Conservation (phyloP, 2,888 invertebrate genomes). For the Epicampocera succincta region DNA sequence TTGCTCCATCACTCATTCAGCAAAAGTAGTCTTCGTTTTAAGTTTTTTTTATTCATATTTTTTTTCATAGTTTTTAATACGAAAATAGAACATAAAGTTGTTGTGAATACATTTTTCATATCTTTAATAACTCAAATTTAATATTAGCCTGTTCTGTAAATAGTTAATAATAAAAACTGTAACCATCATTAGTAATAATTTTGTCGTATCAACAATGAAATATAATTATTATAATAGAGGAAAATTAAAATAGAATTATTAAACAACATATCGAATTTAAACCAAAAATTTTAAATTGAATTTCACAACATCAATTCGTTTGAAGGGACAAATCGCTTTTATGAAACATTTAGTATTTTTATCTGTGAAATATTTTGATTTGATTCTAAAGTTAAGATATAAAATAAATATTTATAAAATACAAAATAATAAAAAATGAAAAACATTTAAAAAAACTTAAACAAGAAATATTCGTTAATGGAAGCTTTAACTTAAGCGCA, state of each 20-base stretch:
- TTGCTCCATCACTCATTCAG: too few species aligned
- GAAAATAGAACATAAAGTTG: neutral
- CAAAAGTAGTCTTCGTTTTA: too few species aligned
- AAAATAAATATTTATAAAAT: conserved; percentile 32
- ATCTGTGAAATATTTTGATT: conserved; percentile 22
- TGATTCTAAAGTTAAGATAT: conserved; percentile 35
- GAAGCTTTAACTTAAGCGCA: too few species aligned
- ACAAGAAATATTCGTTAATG: too few species aligned
- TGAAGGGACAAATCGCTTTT: conserved; percentile 2
- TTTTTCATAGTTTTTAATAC: too few species aligned
- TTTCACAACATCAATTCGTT: conserved; percentile 13
- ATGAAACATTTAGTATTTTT: conserved; percentile 23
- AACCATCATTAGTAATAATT: too few species aligned
- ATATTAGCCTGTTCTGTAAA: too few species aligned
- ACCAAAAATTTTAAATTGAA: conserved; percentile 71
- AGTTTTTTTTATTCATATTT: too few species aligned
- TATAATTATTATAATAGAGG: neutral
- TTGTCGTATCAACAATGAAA: neutral
- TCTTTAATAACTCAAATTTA: conserved; percentile 33
- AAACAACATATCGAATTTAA: conserved; percentile 80
- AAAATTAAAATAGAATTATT: conserved; percentile 6
- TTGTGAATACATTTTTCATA: conserved; percentile 66
- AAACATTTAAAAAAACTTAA: neutral
- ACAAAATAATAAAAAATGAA: conserved; percentile 28
- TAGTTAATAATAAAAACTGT: too few species aligned